Percentiles rank a stretch among this genome's conserved stretches.
These are phyloP conservation scores for Eurypyga helias DNA, from an alignment of 2,113 vertebrate genomes.

Conservation along the genomic window DNA sequence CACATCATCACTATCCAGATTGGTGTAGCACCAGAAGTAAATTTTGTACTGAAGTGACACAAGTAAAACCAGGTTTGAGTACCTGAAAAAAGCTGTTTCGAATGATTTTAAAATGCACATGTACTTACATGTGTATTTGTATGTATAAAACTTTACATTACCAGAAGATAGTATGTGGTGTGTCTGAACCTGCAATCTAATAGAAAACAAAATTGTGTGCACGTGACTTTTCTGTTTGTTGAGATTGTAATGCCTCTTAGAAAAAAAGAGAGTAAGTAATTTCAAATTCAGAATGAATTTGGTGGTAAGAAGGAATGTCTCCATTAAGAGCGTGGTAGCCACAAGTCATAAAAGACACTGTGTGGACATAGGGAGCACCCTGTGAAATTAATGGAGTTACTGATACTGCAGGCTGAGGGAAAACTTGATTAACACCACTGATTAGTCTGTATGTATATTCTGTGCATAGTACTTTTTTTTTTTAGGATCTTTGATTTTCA, in stretches of 20 bases:
- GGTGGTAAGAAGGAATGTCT: not conserved
- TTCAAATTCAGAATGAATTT: not conserved
- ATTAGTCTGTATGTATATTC: not conserved
- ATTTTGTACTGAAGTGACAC: not conserved
- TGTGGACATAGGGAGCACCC: not conserved
- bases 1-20: not conserved
- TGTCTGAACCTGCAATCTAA: not conserved
- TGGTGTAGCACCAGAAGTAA: not conserved
- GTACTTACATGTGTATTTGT: not conserved
- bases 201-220: not conserved
- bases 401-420: not conserved
- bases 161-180: not conserved
- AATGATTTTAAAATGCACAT: not conserved
- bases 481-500: slow-evolving; percentile 56
- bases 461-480: slow-evolving; percentile 6
- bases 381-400: not conserved
- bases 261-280: not conserved
- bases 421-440: not conserved
- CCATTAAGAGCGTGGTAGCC: not conserved
- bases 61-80: not conserved
- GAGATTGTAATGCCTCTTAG: not conserved
- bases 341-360: not conserved
- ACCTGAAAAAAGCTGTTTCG: not conserved
- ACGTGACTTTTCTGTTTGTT: not conserved
- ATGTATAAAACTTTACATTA: not conserved